Percentiles rank a stretch among this genome's conserved stretches.
phyloP scores from a whole-genome alignment of 2,113 vertebrate genomes.

The Cyprinus carpio region DNA sequence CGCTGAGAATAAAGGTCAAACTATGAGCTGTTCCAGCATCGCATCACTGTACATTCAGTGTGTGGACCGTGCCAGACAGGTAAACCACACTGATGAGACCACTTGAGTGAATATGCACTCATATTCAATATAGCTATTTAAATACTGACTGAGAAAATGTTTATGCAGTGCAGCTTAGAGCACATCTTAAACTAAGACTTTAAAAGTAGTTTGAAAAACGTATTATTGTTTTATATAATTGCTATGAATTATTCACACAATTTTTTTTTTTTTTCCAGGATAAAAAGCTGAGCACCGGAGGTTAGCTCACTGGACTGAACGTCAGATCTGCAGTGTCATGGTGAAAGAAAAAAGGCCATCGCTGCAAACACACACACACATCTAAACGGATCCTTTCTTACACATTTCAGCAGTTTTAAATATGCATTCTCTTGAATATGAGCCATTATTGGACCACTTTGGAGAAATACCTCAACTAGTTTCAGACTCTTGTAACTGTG shows the following conservation, averaged over 20 bases:
- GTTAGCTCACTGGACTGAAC: neutral
- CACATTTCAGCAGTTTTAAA: neutral
- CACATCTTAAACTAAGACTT: neutral
- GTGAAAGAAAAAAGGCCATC: constrained; percentile 2
- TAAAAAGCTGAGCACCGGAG: constrained; percentile 48
- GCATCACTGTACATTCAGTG: constrained; percentile 88
- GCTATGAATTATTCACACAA: neutral
- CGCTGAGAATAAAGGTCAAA: constrained; percentile 80
- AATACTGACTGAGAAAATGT: neutral
- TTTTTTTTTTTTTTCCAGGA: constrained; percentile 32
- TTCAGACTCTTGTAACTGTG: neutral
- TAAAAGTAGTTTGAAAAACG: neutral
- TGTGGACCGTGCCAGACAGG: constrained; percentile 89
- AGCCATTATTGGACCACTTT: neutral
- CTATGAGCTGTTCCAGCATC: constrained; percentile 86
- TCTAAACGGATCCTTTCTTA: neutral
- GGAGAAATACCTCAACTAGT: neutral
- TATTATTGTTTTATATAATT: too few relatives aligned
- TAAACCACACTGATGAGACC: constrained; percentile 53
- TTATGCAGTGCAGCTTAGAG: neutral
- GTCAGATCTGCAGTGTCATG: neutral
- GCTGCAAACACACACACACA: neutral
- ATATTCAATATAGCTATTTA: neutral
- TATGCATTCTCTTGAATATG: neutral
- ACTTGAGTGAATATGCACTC: neutral